These are phyloP conservation scores for Onthophagus taurus DNA, from an alignment of 1,140 invertebrate species.

Conservation along the genomic window DNA sequence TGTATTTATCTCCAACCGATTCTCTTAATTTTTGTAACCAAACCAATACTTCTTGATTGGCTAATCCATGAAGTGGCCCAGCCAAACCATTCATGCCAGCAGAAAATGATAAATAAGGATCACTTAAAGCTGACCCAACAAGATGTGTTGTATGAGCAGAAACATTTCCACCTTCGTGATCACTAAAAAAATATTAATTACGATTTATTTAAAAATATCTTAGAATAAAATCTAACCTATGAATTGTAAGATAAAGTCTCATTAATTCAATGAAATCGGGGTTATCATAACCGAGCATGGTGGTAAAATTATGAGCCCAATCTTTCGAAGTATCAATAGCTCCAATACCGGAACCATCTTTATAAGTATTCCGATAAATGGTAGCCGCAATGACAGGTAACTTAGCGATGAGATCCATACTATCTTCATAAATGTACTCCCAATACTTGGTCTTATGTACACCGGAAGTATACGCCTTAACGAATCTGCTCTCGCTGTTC, in stretches of 20 bases:
- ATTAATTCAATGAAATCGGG: conserved; percentile 72
- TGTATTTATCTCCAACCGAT: conserved; percentile 59
- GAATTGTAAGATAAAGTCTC: conserved; percentile 84
- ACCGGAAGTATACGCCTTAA: conserved; percentile 71
- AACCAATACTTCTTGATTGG: conserved; percentile 73
- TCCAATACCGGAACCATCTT: conserved; percentile 64
- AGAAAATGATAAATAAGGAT: conserved; percentile 78
- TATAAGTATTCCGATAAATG: conserved; percentile 74
- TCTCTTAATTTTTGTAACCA: conserved; percentile 61
- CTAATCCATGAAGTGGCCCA: conserved; percentile 82
- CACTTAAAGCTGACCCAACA: conserved; percentile 81
- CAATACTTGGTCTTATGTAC: conserved; percentile 77
- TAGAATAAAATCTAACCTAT: conserved; percentile 44
- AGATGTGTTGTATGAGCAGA: conserved; percentile 80
- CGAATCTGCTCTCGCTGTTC: conserved; percentile 80
- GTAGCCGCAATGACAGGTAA: conserved; percentile 81
- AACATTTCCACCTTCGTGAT: conserved; percentile 85
- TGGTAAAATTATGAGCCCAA: conserved; percentile 79
- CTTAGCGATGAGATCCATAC: conserved; percentile 84
- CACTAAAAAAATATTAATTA: conserved; percentile 38
- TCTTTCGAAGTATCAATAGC: conserved; percentile 74
- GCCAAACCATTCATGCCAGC: conserved; percentile 82
- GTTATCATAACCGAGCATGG: conserved; percentile 77
- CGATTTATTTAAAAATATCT: neutral
- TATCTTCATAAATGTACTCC: conserved; percentile 79